Evolutionary conservation across 2,888 invertebrate genomes (phyloP), one percentile per base, ranked within the genome.

Genomic region (Cyaniris semiargus): DNA sequence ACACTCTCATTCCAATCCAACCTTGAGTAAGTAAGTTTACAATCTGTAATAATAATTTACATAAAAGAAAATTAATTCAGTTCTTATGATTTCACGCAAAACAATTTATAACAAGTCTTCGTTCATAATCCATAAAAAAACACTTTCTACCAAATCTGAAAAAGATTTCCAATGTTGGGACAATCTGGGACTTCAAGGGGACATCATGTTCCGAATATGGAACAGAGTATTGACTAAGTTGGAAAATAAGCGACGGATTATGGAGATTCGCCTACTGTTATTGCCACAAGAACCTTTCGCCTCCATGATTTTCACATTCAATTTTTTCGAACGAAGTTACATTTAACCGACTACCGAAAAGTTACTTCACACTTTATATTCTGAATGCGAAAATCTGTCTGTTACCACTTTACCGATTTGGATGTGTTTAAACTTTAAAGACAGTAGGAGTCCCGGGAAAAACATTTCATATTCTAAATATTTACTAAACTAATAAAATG

Each of bases 221-320:
- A 27, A 66, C 60, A 66, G 3, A 27, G 23, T 66, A 66, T 66
- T 66, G 60, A 66, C 60, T 1, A 66, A 66, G 23, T 66, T 66
- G 1, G 58, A 44, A 44, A 44, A 44, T 58, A 58, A 58, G 58
- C 58, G 58, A 21, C 21, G 60, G 60, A 66, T 66, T 66, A 66
- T 66, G 60, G 60, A 66, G 60, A 66, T 66, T 27, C 60, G 60
- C 60, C 23, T 27, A 15, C 60, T 66, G 60, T 23, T 66, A 66
- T 23, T 23, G 23, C 23, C 60, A 1, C 5, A 13, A 23, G 27
- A 23, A 23, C 10, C 60, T 66, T 15, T 13, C 23, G 60, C 27
- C 21, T 23, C 60, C 13, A 66, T 23, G 23, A 60, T 60, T 60
- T 60, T 60, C 23, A 21, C 13, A 60, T 60, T 23, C 3, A 8